These are phyloP conservation scores for Pionites leucogaster DNA, from an alignment of 2,113 vertebrate genomes.

Conservation along the genomic window DNA sequence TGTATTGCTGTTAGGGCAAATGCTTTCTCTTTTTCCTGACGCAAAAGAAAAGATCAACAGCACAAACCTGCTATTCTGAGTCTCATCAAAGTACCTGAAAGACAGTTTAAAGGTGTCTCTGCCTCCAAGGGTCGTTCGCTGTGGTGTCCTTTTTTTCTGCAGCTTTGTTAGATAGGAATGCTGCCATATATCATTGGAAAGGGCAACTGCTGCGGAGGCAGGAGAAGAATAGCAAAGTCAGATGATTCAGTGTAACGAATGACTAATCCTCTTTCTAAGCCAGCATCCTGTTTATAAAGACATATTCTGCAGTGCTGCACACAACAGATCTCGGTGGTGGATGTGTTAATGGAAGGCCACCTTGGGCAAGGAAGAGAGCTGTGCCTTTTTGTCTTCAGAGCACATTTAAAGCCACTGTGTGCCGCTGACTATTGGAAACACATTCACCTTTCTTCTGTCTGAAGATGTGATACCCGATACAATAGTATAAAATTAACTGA, in stretches of 20 bases:
- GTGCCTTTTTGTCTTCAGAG: not conserved
- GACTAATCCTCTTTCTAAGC: not conserved
- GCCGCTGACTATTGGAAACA: not conserved
- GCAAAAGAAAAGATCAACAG: not conserved
- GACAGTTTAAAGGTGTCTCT: not conserved
- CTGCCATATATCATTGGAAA: constrained; percentile 16
- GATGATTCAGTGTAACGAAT: not conserved
- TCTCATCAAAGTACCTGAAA: not conserved
- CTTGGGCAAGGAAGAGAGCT: not conserved
- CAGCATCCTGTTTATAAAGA: not conserved
- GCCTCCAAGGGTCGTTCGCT: not conserved
- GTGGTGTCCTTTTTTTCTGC: not conserved
- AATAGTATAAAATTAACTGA: not conserved
- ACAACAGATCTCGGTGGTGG: not conserved
- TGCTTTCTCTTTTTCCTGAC: not conserved
- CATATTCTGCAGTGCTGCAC: not conserved
- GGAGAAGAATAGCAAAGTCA: not conserved
- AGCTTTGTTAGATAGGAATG: not conserved
- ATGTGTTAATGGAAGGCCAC: not conserved
- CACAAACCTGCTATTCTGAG: not conserved
- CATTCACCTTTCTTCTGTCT: not conserved
- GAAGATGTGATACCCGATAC: not conserved
- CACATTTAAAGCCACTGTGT: not conserved
- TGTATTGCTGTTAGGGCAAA: not conserved
- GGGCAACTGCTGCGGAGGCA: constrained; percentile 18